Percentiles rank a stretch among this genome's conserved stretches.
These are phyloP conservation scores for Conger conger DNA, from an alignment of 2,113 vertebrate species.

Conservation along the genomic window DNA sequence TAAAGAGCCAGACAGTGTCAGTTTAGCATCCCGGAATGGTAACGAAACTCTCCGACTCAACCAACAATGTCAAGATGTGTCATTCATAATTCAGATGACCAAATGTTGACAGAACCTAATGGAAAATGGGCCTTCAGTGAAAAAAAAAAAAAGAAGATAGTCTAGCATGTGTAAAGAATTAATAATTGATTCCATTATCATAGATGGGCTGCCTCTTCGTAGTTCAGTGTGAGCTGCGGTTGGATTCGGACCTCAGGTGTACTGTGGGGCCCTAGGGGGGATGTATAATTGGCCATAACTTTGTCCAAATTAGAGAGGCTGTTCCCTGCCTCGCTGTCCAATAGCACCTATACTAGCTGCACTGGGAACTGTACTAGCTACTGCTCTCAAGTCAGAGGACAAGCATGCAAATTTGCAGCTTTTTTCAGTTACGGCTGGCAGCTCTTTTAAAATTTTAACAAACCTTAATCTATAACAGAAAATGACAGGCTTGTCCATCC, in stretches of 20 bases:
- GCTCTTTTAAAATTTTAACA: not conserved
- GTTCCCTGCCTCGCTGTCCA: too few relatives aligned
- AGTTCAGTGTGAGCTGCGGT: not conserved
- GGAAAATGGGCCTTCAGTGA: not conserved
- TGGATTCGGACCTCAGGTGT: too few relatives aligned
- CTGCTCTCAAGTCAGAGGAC: too few relatives aligned
- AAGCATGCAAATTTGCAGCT: too few relatives aligned
- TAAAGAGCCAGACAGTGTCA: not conserved
- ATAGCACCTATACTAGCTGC: too few relatives aligned
- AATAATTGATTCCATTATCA: not conserved
- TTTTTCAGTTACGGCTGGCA: too few relatives aligned
- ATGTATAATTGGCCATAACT: too few relatives aligned
- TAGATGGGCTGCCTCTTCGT: not conserved
- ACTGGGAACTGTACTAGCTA: too few relatives aligned
- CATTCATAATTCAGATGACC: not conserved
- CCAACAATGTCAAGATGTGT: not conserved
- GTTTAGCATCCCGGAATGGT: not conserved
- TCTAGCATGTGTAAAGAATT: not conserved
- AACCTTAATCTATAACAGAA: too few relatives aligned
- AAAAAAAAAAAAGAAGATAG: not conserved
- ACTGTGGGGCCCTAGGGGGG: too few relatives aligned
- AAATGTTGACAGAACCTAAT: not conserved
- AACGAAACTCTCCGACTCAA: not conserved
- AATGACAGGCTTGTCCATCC: not conserved
- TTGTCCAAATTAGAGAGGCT: too few relatives aligned